Evolutionary conservation across 2,797 vertebrate genomes (phyloP), one percentile per base, ranked within the genome.

Genomic region (Sphenopsis melanotis): DNA sequence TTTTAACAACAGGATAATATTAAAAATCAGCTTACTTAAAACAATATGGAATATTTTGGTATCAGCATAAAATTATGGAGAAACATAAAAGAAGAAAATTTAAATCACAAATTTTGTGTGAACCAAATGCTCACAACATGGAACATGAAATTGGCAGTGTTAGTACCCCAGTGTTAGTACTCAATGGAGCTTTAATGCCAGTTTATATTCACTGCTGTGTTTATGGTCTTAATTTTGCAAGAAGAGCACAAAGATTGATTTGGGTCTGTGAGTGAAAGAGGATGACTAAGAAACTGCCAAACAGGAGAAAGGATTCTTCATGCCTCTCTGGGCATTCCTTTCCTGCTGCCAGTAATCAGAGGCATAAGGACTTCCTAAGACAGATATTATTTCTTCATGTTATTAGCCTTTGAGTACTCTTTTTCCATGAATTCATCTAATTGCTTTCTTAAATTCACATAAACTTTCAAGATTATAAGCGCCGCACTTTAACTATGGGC

Each of bases 361-460:
- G 39, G 22, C 10, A 2, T 68, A 78, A 75, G 29, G 36, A 81
- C 39, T 88, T 93, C 61, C 59, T 68, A 83, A 88, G 0, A 14
- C 57, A 71, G 79, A 92, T 80, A 71, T 90, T 88, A 71, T 86
- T 94, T 95, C 53, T 94, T 81, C 42, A 47, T 49, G 23, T 69
- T 84, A 69, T 72, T 93, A 94, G 77, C 13, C 23, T 81, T 70
- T 94, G 75, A 94, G 39, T 66, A 66, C 32, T 36, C n/a, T 94
- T 92, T 93, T 94, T 75, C 74, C 80, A 91, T 83, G 1, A 91
- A 93, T 91, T 94, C 65, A 88, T 72, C 59, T 75, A 86, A 93
- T 75, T 88, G 61, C 57, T 91, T 94, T 88, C 66, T 91, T 69
- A 75, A 72, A 94, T 83, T 86, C 61, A 72, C 65, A 63, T 65